Evolutionary conservation across 1,140 invertebrate species (phyloP).

Genomic region (Brevipalpus yothersi): DNA sequence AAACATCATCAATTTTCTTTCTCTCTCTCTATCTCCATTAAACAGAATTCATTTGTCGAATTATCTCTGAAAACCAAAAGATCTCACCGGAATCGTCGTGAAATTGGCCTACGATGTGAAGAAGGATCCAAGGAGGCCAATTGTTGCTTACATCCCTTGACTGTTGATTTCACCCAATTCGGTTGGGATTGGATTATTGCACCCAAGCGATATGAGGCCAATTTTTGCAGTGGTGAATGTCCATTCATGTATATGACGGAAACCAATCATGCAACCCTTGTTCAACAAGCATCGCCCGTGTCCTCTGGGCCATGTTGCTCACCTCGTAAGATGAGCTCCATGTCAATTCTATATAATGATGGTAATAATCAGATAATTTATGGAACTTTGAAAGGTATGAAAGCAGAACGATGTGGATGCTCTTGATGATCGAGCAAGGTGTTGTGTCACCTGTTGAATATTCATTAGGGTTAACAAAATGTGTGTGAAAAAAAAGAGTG

Average conservation of each 20-base stretch:
- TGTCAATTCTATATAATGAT: conserved; percentile 81
- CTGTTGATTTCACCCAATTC: conserved; percentile 84
- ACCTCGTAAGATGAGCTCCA: conserved; percentile 58
- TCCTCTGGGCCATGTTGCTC: conserved; percentile 65
- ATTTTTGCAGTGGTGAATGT: conserved; percentile 88
- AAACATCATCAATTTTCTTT: neutral
- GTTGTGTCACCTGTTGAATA: too few relatives aligned
- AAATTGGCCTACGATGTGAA: conserved; percentile 46
- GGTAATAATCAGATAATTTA: conserved; percentile 56
- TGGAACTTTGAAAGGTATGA: conserved; percentile 68
- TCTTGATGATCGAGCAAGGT: conserved; percentile 25
- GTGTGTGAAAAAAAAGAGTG: too few relatives aligned
- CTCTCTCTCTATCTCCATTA: neutral
- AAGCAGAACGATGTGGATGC: conserved; percentile 72
- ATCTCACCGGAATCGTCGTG: conserved; percentile 38
- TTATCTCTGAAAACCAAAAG: conserved; percentile 36
- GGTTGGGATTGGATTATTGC: conserved; percentile 98
- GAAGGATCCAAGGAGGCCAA: conserved; percentile 46
- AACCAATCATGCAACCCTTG: conserved; percentile 77
- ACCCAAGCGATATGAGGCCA: conserved; percentile 78
- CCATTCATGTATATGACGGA: conserved; percentile 60
- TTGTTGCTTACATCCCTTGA: conserved; percentile 69
- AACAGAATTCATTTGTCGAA: conserved; percentile 54
- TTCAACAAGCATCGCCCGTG: conserved; percentile 42
- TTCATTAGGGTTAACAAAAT: too few relatives aligned